Conservation (phyloP, 2,797 vertebrate species). For the Alfaro cultratus region DNA sequence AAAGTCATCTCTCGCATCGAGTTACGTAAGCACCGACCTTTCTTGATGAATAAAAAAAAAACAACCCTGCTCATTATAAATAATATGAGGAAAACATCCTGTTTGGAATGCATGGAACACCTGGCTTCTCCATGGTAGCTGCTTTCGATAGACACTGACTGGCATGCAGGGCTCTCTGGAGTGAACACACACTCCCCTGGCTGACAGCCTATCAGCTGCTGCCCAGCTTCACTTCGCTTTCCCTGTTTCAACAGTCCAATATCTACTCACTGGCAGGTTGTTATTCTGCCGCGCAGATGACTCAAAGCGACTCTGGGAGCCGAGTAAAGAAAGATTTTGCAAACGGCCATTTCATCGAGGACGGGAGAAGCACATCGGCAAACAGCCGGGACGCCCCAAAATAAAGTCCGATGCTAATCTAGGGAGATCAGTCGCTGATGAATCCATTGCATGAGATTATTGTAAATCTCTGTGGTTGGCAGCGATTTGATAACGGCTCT, state of each 20-base stretch:
- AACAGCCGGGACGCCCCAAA: slow-evolving; percentile 25
- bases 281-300: slow-evolving; percentile 43
- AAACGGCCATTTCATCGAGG: slow-evolving; percentile 28
- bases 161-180: slow-evolving; percentile 41
- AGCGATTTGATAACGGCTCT: slow-evolving; percentile 60
- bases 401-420: slow-evolving; percentile 41
- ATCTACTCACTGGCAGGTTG: slow-evolving; percentile 53
- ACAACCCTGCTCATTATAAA: slow-evolving; percentile 6
- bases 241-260: slow-evolving; percentile 67
- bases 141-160: slow-evolving; percentile 41
- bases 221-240: slow-evolving; percentile 53
- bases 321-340: slow-evolving; percentile 52
- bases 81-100: slow-evolving; percentile 15
- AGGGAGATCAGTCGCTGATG: slow-evolving; percentile 37
- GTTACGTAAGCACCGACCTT: not conserved
- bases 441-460: slow-evolving; percentile 50
- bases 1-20: slow-evolving; percentile 1
- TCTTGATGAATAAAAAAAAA: not conserved
- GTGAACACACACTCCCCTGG: slow-evolving; percentile 53
- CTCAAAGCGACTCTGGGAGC: slow-evolving; percentile 26
- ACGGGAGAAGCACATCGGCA: slow-evolving; percentile 27
- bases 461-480: slow-evolving; percentile 67
- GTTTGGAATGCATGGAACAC: slow-evolving; percentile 24
- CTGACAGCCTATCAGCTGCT: slow-evolving; percentile 64
- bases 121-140: slow-evolving; percentile 33